phyloP scores from a whole-genome alignment of 30 jellyfish, hydroid and myxozoan species.

The Turritopsis rubra region DNA sequence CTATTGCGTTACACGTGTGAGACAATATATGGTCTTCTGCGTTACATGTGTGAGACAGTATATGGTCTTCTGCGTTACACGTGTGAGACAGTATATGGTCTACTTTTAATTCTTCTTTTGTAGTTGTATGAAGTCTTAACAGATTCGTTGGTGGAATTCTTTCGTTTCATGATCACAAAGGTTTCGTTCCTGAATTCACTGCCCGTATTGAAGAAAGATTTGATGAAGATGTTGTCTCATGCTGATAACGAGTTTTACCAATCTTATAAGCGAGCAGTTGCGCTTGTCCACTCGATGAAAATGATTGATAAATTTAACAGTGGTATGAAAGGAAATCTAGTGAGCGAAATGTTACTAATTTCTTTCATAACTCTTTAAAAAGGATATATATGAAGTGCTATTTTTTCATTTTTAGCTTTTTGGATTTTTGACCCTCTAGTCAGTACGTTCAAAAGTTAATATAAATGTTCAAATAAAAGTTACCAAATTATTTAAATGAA shows the following conservation, averaged over 20 bases:
- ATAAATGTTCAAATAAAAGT: no score
- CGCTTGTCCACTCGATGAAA: conserved; percentile 41
- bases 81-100: not conserved
- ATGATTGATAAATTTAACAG: conserved; percentile 7
- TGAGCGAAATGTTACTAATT: no score
- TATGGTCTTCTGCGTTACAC: no score
- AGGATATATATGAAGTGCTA: no score
- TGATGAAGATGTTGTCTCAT: conserved; percentile 16
- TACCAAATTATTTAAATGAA: no score
- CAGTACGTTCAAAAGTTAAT: no score
- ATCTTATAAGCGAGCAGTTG: conserved; percentile 14
- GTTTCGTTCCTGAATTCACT: conserved; percentile 31
- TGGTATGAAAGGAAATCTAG: not conserved
- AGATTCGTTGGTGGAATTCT: conserved; percentile 50
- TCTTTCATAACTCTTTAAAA: no score
- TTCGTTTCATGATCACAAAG: conserved; percentile 32
- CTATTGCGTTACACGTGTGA: no score
- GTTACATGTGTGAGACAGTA: no score
- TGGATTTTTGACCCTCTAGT: no score
- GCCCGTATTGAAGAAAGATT: conserved; percentile 29
- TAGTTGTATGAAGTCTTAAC: conserved; percentile 74
- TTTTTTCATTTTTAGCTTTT: no score
- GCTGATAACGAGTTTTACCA: conserved; percentile 51
- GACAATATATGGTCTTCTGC: no score
- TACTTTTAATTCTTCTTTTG: not conserved